These are phyloP conservation scores for Nemoura dubitans DNA, from an alignment of 2,888 invertebrate species.

Conservation along the genomic window DNA sequence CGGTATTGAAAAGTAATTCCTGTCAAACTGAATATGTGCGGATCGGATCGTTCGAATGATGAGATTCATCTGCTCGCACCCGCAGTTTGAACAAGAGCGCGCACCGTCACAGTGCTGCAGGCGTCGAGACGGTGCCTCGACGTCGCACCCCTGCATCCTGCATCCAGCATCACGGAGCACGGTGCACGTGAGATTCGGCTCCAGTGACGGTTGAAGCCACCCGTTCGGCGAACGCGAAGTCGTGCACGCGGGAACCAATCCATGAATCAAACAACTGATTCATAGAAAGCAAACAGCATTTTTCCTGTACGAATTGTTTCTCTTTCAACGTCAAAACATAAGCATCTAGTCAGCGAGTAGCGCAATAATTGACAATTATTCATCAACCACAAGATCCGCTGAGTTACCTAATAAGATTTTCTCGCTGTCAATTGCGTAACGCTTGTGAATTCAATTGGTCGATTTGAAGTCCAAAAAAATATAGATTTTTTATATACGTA, in stretches of 20 bases:
- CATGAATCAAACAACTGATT: background rate
- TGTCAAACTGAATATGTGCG: background rate
- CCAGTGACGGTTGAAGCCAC: background rate
- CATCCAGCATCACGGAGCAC: background rate
- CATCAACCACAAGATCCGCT: too few relatives aligned
- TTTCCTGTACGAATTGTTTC: too few relatives aligned
- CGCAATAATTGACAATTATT: too few relatives aligned
- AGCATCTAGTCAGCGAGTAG: too few relatives aligned
- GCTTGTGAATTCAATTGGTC: too few relatives aligned
- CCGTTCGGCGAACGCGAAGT: background rate
- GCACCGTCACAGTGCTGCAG: background rate
- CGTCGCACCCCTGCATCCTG: background rate
- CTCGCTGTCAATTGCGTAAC: too few relatives aligned
- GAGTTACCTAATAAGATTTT: too few relatives aligned
- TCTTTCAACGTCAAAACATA: too few relatives aligned
- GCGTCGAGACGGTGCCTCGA: background rate
- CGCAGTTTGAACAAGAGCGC: background rate
- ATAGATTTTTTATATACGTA: too few relatives aligned
- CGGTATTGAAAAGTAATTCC: background rate
- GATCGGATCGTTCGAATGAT: background rate
- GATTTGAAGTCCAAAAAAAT: too few relatives aligned
- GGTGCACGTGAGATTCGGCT: background rate
- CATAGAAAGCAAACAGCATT: background rate
- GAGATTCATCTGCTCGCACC: background rate
- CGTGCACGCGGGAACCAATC: background rate